These are phyloP conservation scores for Leptocoma aspasia DNA, from an alignment of 2,113 vertebrate species.

Conservation along the genomic window DNA sequence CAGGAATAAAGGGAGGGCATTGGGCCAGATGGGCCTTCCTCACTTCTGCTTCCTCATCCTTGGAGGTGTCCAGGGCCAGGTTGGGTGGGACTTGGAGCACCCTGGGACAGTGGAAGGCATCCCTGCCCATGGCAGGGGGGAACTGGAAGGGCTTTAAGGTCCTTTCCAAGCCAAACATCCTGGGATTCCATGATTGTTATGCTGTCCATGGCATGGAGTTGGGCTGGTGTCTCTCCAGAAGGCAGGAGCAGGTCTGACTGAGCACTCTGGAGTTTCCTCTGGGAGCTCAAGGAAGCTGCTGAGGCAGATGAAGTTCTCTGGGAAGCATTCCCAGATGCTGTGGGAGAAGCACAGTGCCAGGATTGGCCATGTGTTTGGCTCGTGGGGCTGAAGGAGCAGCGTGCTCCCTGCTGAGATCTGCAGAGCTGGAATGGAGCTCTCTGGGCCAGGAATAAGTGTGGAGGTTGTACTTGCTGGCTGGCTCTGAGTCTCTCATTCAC, in stretches of 20 bases:
- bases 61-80: background rate
- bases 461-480: background rate
- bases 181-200: background rate
- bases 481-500: background rate
- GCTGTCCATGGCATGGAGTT: accelerated
- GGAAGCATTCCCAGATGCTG: background rate
- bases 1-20: background rate
- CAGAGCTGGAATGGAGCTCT: background rate
- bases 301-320: background rate
- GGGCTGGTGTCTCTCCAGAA: background rate
- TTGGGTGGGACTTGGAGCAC: accelerated
- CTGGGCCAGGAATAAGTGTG: background rate
- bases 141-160: background rate
- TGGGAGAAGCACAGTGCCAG: background rate
- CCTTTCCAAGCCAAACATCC: background rate
- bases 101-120: background rate
- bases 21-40: background rate
- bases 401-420: background rate
- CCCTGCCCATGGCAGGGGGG: background rate
- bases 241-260: background rate
- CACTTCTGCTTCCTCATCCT: background rate
- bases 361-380: background rate
- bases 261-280: accelerated
- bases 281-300: background rate
- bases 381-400: background rate